Evolutionary conservation across 2,113 vertebrate species (phyloP).

Genomic region (Excalfactoria chinensis): DNA sequence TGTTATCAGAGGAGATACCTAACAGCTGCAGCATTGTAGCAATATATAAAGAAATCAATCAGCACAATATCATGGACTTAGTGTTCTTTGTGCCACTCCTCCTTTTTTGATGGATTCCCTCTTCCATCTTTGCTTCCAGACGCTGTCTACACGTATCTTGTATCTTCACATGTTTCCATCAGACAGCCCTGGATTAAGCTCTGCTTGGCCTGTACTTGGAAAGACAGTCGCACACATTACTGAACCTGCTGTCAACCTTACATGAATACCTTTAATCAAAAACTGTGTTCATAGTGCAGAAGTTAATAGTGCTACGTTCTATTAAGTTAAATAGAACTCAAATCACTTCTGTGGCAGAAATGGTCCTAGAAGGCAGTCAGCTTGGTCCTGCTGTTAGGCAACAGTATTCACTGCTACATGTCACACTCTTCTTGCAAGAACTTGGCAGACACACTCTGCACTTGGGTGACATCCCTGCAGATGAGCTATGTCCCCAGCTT

Average conservation of each 20-base stretch:
- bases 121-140: background rate
- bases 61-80: background rate
- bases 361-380: background rate
- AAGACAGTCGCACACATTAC: background rate
- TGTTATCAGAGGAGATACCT: slow-evolving; percentile 14
- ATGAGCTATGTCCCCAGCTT: background rate
- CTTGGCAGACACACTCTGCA: background rate
- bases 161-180: background rate
- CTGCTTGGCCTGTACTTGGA: background rate
- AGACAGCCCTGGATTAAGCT: background rate
- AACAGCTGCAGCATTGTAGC: background rate
- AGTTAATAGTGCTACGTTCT: background rate
- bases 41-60: background rate
- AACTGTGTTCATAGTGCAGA: background rate
- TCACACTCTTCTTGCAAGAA: background rate
- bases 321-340: background rate
- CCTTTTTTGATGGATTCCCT: background rate
- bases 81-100: background rate
- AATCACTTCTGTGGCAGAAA: background rate
- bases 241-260: background rate
- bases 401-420: background rate
- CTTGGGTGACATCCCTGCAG: background rate
- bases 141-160: background rate
- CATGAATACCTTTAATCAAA: background rate
- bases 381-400: background rate